phyloP scores from a whole-genome alignment of 2,888 invertebrate species.

The Nomada fabriciana region DNA sequence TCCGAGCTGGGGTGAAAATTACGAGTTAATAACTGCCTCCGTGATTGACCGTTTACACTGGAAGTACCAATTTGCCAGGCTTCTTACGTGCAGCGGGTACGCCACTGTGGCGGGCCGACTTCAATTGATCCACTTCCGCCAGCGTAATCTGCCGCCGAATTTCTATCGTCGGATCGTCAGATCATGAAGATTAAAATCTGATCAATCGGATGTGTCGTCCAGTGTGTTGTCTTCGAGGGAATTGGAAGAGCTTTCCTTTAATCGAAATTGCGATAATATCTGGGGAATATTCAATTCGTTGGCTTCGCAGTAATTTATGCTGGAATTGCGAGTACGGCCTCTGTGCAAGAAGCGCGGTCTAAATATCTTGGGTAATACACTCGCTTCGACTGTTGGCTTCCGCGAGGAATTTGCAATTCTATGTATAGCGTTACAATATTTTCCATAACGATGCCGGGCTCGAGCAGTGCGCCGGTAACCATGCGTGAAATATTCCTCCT shows the following conservation, averaged over 20 bases:
- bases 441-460: background rate
- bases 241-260: background rate
- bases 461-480: background rate
- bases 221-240: background rate
- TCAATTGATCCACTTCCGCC: constrained; percentile 36
- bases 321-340: background rate
- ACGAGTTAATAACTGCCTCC: constrained; percentile 50
- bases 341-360: background rate
- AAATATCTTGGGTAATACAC: background rate
- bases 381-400: background rate
- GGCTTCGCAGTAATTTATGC: background rate
- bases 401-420: constrained; percentile 34
- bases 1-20: constrained; percentile 32
- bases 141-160: background rate
- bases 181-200: constrained; percentile 27
- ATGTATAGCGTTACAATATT: background rate
- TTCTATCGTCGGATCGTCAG: constrained; percentile 1
- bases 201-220: background rate
- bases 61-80: constrained; percentile 45
- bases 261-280: background rate
- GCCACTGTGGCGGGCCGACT: constrained; percentile 24
- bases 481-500: too few species aligned
- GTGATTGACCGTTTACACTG: constrained; percentile 52
- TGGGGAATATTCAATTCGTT: background rate
- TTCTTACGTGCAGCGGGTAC: constrained; percentile 31